Evolutionary conservation across 2,797 vertebrate genomes (phyloP).

Genomic region (Hylomyscus alleni): DNA sequence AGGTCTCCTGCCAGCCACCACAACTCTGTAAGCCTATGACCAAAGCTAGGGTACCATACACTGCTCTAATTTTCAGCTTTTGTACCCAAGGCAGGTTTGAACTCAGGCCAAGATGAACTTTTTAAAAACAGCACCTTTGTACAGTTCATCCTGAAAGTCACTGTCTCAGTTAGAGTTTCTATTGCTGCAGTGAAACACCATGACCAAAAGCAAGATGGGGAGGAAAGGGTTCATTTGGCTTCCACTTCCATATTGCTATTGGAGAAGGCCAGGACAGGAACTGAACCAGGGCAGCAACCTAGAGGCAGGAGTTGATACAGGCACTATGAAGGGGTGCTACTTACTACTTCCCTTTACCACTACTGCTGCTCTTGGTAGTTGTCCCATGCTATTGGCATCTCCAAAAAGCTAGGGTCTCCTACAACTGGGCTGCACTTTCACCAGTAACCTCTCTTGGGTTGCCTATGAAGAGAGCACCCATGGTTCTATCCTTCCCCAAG

Average conservation of each 20-base stretch:
- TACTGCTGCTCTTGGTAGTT: background rate
- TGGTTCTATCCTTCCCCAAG: background rate
- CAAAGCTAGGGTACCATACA: background rate
- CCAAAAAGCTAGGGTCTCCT: background rate
- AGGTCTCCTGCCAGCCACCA: constrained; percentile 33
- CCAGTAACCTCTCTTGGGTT: background rate
- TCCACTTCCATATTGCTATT: background rate
- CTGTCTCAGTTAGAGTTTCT: background rate
- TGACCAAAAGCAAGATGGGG: background rate
- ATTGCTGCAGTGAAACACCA: background rate
- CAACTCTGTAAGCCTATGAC: background rate
- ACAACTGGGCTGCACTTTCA: background rate
- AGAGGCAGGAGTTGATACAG: background rate
- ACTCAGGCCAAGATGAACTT: constrained; percentile 39
- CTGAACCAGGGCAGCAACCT: background rate
- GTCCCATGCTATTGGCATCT: background rate
- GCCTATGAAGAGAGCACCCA: background rate
- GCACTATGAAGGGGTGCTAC: background rate
- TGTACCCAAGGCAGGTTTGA: constrained; percentile 7
- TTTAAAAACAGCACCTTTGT: background rate
- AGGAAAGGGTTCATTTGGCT: background rate
- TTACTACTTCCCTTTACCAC: background rate
- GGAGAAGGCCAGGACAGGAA: background rate
- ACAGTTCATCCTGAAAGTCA: constrained; percentile 12
- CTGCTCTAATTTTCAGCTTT: constrained; percentile 4